These are phyloP conservation scores for Diplodus sargus DNA, from an alignment of 2,797 vertebrate genomes.

Conservation along the genomic window DNA sequence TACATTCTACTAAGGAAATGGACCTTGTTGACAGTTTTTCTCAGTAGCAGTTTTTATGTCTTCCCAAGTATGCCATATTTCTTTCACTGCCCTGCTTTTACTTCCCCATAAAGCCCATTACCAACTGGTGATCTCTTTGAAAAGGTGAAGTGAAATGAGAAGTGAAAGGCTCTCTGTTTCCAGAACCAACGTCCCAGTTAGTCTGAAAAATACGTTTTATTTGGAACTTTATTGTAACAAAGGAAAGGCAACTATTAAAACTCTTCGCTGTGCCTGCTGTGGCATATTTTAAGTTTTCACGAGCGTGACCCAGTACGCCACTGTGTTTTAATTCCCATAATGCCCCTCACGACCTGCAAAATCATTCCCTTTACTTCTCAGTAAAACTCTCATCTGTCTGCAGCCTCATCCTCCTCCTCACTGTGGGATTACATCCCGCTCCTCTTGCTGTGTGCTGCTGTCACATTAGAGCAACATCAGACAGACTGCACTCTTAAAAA, in stretches of 20 bases:
- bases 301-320: not conserved
- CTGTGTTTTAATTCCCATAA: conserved; percentile 10
- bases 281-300: not conserved
- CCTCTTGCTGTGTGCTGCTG: not conserved
- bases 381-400: conserved; percentile 1
- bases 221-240: not conserved
- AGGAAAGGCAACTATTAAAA: not conserved
- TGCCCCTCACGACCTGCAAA: not conserved
- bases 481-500: conserved; percentile 6
- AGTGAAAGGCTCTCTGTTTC: not conserved
- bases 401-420: conserved; percentile 29
- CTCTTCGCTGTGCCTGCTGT: not conserved
- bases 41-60: not conserved
- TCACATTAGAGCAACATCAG: conserved; percentile 25
- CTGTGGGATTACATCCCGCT: not conserved
- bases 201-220: not conserved
- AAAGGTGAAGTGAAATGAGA: conserved; percentile 16
- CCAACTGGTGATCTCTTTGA: not conserved
- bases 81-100: conserved; percentile 1
- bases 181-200: not conserved
- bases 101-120: conserved; percentile 1
- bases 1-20: not conserved
- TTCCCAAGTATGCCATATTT: not conserved
- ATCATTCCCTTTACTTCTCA: not conserved
- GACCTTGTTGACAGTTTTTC: not conserved